Evolutionary conservation across 2,888 invertebrate genomes (phyloP).

Genomic region (Orthonevra nobilis): DNA sequence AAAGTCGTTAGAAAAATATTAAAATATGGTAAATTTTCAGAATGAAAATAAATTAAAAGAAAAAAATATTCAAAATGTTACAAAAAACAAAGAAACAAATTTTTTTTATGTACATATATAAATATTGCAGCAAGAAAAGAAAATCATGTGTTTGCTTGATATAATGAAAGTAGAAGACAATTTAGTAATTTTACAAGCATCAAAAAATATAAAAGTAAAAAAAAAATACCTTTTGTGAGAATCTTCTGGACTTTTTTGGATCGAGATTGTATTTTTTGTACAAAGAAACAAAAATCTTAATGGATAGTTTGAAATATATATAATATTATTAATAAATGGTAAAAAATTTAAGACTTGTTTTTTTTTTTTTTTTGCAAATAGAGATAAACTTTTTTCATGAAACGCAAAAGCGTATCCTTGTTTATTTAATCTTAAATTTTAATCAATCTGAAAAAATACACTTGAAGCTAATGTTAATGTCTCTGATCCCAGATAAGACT

Average conservation of each 20-base stretch:
- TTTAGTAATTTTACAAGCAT: slow-evolving; percentile 21
- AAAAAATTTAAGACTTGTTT: background rate
- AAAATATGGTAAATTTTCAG: too few species aligned
- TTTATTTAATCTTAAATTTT: too few species aligned
- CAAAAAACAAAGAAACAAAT: slow-evolving; percentile 38
- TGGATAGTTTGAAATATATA: slow-evolving; percentile 65
- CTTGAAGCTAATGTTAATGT: too few species aligned
- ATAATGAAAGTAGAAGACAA: slow-evolving; percentile 38
- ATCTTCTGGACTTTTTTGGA: slow-evolving; percentile 59
- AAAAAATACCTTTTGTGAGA: slow-evolving; percentile 45
- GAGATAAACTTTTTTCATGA: too few species aligned
- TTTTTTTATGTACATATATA: slow-evolving; percentile 53
- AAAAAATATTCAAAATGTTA: slow-evolving; percentile 34
- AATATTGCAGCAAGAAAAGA: slow-evolving; percentile 42
- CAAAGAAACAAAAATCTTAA: slow-evolving; percentile 49
- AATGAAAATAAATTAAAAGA: background rate
- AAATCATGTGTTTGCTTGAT: slow-evolving; percentile 41
- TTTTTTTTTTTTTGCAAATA: too few species aligned
- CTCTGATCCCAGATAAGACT: too few species aligned
- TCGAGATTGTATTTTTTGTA: slow-evolving; percentile 68
- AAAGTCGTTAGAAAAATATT: background rate
- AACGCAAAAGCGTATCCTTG: too few species aligned
- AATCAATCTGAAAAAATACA: too few species aligned
- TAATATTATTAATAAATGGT: slow-evolving; percentile 61
- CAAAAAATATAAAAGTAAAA: slow-evolving; percentile 14